phyloP scores from a whole-genome alignment of 2,888 invertebrate species.

The Platypus cylindrus region DNA sequence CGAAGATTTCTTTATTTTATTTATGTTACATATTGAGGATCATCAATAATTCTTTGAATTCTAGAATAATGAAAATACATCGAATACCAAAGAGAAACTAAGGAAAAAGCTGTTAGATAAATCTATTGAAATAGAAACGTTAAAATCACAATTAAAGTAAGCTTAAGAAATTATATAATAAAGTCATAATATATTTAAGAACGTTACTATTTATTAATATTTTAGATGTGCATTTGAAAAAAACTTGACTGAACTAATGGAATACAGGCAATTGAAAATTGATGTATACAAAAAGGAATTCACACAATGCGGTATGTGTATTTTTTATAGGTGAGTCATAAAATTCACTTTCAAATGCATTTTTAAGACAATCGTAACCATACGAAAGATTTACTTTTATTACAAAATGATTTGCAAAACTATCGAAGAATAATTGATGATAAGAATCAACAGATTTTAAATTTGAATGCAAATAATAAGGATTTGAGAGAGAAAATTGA shows the following conservation, averaged over 20 bases:
- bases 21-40: not conserved
- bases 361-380: constrained; percentile 20
- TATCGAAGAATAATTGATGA: constrained; percentile 22
- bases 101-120: constrained; percentile 27
- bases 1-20: constrained; percentile 2
- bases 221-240: constrained; percentile 23
- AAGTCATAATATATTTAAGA: constrained; percentile 3
- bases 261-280: constrained; percentile 23
- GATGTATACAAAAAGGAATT: constrained; percentile 21
- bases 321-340: constrained; percentile 3
- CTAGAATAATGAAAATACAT: constrained; percentile 19
- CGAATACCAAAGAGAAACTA: constrained; percentile 22
- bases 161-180: constrained; percentile 4
- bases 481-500: constrained; percentile 26
- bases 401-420: constrained; percentile 24
- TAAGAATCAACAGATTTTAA: constrained; percentile 23
- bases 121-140: constrained; percentile 23
- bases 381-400: constrained; percentile 20
- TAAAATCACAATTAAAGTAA: constrained; percentile 24
- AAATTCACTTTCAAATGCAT: constrained; percentile 1
- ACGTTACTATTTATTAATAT: constrained; percentile 1
- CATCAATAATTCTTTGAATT: constrained; percentile 4
- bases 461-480: constrained; percentile 22
- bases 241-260: constrained; percentile 22
- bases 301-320: constrained; percentile 20